Conservation (phyloP, 2,888 invertebrate species). For the Taenaris catops region DNA sequence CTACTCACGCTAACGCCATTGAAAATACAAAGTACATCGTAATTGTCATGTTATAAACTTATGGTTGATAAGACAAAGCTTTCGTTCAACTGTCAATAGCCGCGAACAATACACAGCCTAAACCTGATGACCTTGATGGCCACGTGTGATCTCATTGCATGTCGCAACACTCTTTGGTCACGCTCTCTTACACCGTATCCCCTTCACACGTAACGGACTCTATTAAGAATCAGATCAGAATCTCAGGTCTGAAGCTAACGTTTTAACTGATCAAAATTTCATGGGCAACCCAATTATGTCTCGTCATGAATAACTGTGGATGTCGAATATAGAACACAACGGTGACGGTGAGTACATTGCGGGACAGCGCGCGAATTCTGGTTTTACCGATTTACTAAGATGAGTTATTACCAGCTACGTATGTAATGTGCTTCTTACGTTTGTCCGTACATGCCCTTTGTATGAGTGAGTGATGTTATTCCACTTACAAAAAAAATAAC, state of each 20-base stretch:
- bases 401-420: too few relatives aligned
- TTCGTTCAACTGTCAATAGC: slow-evolving; percentile 10
- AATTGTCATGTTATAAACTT: too few relatives aligned
- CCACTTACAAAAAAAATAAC: too few relatives aligned
- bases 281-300: slow-evolving; percentile 12
- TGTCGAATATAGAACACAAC: slow-evolving; percentile 1
- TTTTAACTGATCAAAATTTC: slow-evolving; percentile 14
- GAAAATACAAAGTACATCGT: too few relatives aligned
- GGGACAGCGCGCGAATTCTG: too few relatives aligned
- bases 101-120: slow-evolving; percentile 8
- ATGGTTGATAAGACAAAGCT: too few relatives aligned
- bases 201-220: slow-evolving; percentile 21
- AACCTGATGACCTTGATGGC: slow-evolving; percentile 32
- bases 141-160: slow-evolving; percentile 41
- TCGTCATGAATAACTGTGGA: slow-evolving; percentile 11
- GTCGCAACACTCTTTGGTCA: slow-evolving; percentile 35
- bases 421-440: too few relatives aligned
- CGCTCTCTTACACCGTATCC: slow-evolving; percentile 31
- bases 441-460: too few relatives aligned
- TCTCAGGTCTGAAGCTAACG: slow-evolving; percentile 10
- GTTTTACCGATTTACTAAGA: too few relatives aligned
- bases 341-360: too few relatives aligned
- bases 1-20: too few relatives aligned
- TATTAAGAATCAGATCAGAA: slow-evolving; percentile 14
- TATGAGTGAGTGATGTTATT: too few relatives aligned